Evolutionary conservation across 2,113 vertebrate genomes (phyloP).

Genomic region (Dicerorhinus sumatrensis): DNA sequence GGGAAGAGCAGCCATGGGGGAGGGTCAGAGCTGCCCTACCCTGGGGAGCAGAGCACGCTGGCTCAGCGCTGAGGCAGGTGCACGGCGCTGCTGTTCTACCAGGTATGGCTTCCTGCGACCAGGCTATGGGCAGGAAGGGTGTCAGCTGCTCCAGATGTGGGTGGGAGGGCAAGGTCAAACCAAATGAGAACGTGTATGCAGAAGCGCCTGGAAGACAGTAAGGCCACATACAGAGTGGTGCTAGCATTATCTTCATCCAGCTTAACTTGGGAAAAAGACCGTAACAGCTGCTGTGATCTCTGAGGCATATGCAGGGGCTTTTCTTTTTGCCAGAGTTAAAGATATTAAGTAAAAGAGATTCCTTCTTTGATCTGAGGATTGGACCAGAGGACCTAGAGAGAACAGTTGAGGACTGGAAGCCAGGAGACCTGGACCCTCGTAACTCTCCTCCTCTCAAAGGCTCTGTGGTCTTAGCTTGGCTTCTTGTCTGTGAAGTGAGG

Average conservation of each 20-base stretch:
- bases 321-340: not conserved
- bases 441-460: not conserved
- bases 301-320: not conserved
- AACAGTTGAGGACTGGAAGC: not conserved
- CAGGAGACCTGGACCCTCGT: not conserved
- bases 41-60: not conserved
- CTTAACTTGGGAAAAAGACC: not conserved
- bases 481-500: not conserved
- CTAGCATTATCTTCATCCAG: not conserved
- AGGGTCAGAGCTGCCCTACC: not conserved
- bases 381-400: not conserved
- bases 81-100: not conserved
- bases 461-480: not conserved
- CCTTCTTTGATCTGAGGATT: not conserved
- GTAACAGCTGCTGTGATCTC: not conserved
- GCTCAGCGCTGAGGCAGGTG: not conserved
- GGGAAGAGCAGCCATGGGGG: not conserved
- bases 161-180: conserved; percentile 1
- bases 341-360: not conserved
- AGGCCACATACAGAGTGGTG: not conserved
- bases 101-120: conserved; percentile 8
- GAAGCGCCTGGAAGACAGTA: conserved; percentile 11
- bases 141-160: conserved; percentile 17
- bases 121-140: not conserved
- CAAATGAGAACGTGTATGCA: not conserved